Percentiles rank a stretch among this genome's conserved stretches.
These are phyloP conservation scores for Cochlearius cochlearius DNA, from an alignment of 2,113 vertebrate species.

Conservation along the genomic window DNA sequence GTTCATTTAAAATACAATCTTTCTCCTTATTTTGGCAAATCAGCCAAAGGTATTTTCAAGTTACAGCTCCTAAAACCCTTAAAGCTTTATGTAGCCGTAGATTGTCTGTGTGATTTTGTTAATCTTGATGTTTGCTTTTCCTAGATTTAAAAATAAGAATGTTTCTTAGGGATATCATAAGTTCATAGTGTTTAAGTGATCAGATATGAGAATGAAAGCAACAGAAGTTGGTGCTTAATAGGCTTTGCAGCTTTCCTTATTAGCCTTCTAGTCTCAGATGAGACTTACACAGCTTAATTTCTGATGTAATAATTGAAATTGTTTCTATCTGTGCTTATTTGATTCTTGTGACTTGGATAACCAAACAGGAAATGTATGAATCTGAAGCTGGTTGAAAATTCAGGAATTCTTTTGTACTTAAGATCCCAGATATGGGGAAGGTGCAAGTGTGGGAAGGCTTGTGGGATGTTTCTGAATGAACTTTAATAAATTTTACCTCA, in stretches of 20 bases:
- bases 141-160: not conserved
- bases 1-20: not conserved
- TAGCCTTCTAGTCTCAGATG: not conserved
- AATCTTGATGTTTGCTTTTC: not conserved
- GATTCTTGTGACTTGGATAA: not conserved
- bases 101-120: not conserved
- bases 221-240: slow-evolving; percentile 3
- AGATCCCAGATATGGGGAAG: not conserved
- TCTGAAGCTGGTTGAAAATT: not conserved
- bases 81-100: not conserved
- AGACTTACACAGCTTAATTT: slow-evolving; percentile 17
- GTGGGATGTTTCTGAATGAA: not conserved
- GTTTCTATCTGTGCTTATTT: not conserved
- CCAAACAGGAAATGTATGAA: not conserved
- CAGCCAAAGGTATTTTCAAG: not conserved
- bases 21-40: not conserved
- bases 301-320: not conserved
- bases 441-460: not conserved
- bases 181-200: not conserved
- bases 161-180: not conserved
- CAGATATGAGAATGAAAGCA: not conserved
- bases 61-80: not conserved
- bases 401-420: not conserved
- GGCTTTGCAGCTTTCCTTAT: slow-evolving; percentile 20
- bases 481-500: not conserved